These are phyloP conservation scores for Rhingia rostrata DNA, from an alignment of 2,888 invertebrate genomes.

Conservation along the genomic window DNA sequence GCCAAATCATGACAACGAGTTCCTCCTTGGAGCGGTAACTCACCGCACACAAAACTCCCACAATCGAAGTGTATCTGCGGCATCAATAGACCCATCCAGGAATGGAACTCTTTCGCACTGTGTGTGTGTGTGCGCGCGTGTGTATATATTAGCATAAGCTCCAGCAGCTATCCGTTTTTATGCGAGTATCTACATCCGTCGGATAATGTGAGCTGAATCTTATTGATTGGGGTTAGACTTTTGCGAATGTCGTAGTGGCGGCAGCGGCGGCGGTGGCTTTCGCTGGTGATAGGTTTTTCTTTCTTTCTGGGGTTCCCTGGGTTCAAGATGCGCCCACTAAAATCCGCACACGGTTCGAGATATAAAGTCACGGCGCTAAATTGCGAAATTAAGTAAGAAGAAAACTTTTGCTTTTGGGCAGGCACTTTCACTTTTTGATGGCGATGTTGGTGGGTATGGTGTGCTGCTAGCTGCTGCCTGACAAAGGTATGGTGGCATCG, in stretches of 20 bases:
- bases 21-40: constrained; percentile 30
- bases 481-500: background rate
- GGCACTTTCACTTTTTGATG: constrained; percentile 65
- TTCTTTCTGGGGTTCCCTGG: constrained; percentile 15
- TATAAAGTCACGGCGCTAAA: constrained; percentile 68
- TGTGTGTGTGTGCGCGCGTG: background rate
- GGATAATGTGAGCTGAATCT: constrained; percentile 59
- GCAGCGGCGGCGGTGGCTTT: constrained; percentile 39
- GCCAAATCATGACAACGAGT: background rate
- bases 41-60: constrained; percentile 54
- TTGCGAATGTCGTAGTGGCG: constrained; percentile 15
- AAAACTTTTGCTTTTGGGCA: constrained; percentile 72
- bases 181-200: constrained; percentile 20
- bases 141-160: constrained; percentile 26
- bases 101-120: constrained; percentile 64
- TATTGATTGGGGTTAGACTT: constrained; percentile 71
- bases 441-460: constrained; percentile 1
- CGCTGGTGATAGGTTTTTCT: constrained; percentile 25
- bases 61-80: constrained; percentile 52
- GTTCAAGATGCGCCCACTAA: constrained; percentile 69
- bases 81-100: constrained; percentile 18
- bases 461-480: constrained; percentile 8
- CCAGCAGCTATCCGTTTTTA: constrained; percentile 52
- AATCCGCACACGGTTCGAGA: constrained; percentile 41
- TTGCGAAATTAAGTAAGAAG: constrained; percentile 72